These are phyloP conservation scores for Zelleria hepariella DNA, from an alignment of 2,888 invertebrate species.

Conservation along the genomic window DNA sequence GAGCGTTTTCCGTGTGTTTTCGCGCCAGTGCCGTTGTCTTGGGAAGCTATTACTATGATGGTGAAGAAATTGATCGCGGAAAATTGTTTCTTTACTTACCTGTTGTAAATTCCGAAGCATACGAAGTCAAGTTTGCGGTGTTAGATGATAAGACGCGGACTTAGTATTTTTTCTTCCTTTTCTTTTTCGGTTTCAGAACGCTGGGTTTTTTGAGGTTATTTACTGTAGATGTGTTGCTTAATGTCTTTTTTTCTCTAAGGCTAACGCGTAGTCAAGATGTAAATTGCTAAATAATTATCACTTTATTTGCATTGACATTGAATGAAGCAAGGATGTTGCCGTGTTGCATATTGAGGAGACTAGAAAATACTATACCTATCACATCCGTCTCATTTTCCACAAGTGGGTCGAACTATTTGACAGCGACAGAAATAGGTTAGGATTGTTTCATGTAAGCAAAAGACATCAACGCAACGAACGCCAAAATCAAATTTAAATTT, in stretches of 20 bases:
- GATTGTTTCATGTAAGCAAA: conserved; percentile 32
- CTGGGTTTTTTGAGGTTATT: conserved; percentile 32
- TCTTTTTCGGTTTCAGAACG: conserved; percentile 7
- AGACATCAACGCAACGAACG: conserved; percentile 31
- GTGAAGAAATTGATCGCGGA: conserved; percentile 1
- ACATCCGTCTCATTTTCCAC: neutral
- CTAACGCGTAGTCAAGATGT: conserved; percentile 40
- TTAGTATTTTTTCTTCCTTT: conserved; percentile 42
- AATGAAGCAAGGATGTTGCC: neutral
- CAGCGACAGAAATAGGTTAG: conserved; percentile 26
- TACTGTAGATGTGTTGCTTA: conserved; percentile 19
- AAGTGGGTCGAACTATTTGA: neutral
- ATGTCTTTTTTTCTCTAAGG: conserved; percentile 30
- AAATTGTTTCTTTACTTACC: neutral
- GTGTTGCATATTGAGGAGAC: neutral
- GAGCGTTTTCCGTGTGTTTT: conserved; percentile 15
- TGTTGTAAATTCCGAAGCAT: conserved; percentile 6
- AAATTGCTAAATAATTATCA: conserved; percentile 59
- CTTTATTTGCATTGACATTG: conserved; percentile 27
- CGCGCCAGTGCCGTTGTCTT: conserved; percentile 17
- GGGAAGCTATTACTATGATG: conserved; percentile 22
- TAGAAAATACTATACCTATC: neutral
- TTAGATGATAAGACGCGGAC: conserved; percentile 24
- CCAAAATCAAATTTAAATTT: too few relatives aligned
- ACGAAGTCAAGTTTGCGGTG: conserved; percentile 6